Percentiles rank a stretch among this genome's conserved stretches.
These are phyloP conservation scores for Andrena fulva DNA, from an alignment of 2,888 invertebrate species.

Conservation along the genomic window DNA sequence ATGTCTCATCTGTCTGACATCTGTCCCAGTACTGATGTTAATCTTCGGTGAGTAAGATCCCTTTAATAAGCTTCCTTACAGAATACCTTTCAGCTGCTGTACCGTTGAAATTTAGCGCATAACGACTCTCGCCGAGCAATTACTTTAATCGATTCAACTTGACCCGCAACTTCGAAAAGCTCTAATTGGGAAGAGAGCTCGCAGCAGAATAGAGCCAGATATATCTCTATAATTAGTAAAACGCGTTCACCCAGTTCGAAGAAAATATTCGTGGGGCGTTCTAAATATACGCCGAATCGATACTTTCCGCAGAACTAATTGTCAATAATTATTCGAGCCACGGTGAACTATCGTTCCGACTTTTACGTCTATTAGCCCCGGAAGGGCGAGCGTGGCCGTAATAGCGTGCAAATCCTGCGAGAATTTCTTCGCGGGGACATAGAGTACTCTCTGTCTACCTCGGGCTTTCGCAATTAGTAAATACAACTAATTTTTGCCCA, in stretches of 20 bases:
- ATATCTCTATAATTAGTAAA: not conserved
- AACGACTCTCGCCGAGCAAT: too few species aligned
- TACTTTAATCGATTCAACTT: not conserved
- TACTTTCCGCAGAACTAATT: conserved; percentile 10
- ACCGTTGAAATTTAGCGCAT: too few species aligned
- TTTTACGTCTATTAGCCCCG: conserved; percentile 1
- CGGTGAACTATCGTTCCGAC: not conserved
- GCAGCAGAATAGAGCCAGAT: not conserved
- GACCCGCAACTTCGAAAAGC: not conserved
- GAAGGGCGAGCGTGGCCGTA: not conserved
- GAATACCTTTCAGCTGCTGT: too few species aligned
- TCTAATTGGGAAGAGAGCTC: not conserved
- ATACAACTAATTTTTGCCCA: not conserved
- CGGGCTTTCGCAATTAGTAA: not conserved
- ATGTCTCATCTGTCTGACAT: conserved; percentile 88
- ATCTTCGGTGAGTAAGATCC: conserved; percentile 89
- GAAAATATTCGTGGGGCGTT: not conserved
- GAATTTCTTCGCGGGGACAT: not conserved
- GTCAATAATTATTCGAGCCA: conserved; percentile 32
- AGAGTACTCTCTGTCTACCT: not conserved
- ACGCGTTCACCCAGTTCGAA: not conserved
- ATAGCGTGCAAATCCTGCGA: not conserved
- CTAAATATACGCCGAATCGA: conserved; percentile 12
- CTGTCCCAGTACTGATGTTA: conserved; percentile 91
- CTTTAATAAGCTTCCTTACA: too few species aligned